Conservation (phyloP, 2,113 vertebrate species). For the Dinomys branickii region DNA sequence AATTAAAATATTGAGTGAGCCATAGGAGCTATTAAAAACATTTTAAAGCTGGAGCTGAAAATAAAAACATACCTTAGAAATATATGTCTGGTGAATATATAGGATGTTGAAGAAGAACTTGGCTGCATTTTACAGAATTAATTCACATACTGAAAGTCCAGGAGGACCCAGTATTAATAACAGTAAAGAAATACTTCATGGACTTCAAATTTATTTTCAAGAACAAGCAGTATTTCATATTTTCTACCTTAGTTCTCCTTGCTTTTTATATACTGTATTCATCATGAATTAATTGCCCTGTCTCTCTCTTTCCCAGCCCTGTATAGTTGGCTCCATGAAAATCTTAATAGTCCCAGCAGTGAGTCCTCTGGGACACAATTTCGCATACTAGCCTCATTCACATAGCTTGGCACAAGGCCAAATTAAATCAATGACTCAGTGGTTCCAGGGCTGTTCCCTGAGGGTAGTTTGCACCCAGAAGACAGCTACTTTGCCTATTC, state of each 20-base stretch:
- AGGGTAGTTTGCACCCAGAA: background rate
- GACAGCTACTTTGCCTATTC: background rate
- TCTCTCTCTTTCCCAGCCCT: background rate
- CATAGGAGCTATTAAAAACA: background rate
- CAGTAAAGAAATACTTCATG: background rate
- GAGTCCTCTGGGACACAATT: background rate
- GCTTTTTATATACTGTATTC: background rate
- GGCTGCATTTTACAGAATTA: background rate
- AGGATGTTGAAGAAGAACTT: background rate
- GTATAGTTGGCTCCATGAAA: background rate
- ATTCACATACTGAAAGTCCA: background rate
- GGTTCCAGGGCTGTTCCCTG: background rate
- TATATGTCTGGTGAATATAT: background rate
- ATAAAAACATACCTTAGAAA: background rate
- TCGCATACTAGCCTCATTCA: background rate
- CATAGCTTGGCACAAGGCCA: background rate
- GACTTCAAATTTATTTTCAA: background rate
- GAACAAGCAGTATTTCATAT: background rate
- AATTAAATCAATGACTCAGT: constrained; percentile 13
- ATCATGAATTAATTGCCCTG: background rate
- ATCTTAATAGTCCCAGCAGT: background rate
- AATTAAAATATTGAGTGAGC: background rate
- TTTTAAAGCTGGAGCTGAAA: background rate
- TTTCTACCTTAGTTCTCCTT: background rate
- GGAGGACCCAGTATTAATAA: background rate